These are phyloP conservation scores for Macaria notata DNA, from an alignment of 2,888 invertebrate genomes.

Conservation along the genomic window DNA sequence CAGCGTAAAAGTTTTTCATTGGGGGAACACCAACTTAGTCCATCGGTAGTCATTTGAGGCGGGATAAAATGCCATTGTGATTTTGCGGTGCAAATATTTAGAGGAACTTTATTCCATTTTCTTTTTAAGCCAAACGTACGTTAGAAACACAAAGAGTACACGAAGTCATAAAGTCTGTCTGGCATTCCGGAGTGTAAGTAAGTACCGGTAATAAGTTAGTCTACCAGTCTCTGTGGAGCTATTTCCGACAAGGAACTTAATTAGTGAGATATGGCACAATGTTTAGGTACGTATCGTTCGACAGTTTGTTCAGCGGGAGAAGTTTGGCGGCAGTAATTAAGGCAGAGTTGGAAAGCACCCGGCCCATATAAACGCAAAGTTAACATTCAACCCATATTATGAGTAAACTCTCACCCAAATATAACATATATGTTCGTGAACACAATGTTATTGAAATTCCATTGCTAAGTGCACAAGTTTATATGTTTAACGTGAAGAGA, in stretches of 20 bases:
- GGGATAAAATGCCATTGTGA: slow-evolving; percentile 37
- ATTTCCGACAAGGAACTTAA: slow-evolving; percentile 44
- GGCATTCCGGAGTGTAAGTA: slow-evolving; percentile 3
- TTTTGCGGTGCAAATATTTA: slow-evolving; percentile 17
- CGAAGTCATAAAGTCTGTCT: slow-evolving; percentile 2
- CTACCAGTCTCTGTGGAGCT: slow-evolving; percentile 10
- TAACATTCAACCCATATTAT: slow-evolving; percentile 42
- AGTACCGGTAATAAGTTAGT: slow-evolving; percentile 6
- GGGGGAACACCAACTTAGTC: slow-evolving; percentile 47
- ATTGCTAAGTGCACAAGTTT: slow-evolving; percentile 17
- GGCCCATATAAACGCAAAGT: slow-evolving; percentile 44
- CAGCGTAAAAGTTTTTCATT: slow-evolving; percentile 53
- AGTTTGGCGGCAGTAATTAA: slow-evolving; percentile 46
- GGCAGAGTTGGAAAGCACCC: slow-evolving; percentile 46
- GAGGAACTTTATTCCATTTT: neutral
- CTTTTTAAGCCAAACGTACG: too few relatives aligned
- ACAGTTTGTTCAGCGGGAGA: slow-evolving; percentile 50
- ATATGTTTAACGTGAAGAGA: slow-evolving; percentile 5
- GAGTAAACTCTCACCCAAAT: slow-evolving; percentile 36
- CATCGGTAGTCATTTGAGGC: slow-evolving; percentile 45
- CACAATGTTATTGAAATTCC: slow-evolving; percentile 22
- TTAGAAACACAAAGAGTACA: neutral
- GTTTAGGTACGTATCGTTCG: slow-evolving; percentile 47
- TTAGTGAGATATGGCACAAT: slow-evolving; percentile 59
- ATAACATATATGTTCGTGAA: slow-evolving; percentile 13